Evolutionary conservation across 2,113 vertebrate genomes (phyloP).

Genomic region (Dicaeum eximium): DNA sequence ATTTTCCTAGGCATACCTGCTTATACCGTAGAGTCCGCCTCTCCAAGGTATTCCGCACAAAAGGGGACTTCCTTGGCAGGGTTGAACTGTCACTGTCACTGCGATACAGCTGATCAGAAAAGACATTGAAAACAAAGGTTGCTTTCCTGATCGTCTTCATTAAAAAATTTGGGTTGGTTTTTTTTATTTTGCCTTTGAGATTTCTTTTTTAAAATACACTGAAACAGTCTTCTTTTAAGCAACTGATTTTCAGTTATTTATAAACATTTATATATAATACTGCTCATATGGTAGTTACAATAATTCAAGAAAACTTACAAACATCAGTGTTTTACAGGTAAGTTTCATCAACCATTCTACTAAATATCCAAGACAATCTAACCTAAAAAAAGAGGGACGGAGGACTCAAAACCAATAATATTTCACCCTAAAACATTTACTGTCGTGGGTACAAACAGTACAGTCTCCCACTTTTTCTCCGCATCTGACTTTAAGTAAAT

Average conservation of each 20-base stretch:
- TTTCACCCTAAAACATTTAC: not conserved
- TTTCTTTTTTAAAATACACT: not conserved
- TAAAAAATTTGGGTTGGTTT: not conserved
- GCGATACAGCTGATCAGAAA: slow-evolving; percentile 85
- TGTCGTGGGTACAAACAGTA: not conserved
- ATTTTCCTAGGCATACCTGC: slow-evolving; percentile 75
- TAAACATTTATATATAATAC: not conserved
- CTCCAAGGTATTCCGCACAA: slow-evolving; percentile 93
- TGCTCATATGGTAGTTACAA: not conserved
- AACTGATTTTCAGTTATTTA: not conserved
- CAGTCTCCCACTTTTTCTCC: fast-evolving
- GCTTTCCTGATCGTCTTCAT: not conserved
- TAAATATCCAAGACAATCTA: not conserved
- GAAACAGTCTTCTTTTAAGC: not conserved
- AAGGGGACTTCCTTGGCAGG: slow-evolving; percentile 91
- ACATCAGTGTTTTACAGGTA: not conserved
- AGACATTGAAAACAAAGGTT: not conserved
- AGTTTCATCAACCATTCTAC: not conserved
- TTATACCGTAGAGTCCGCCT: slow-evolving; percentile 91
- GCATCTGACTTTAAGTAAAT: not conserved
- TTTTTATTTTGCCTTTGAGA: not conserved
- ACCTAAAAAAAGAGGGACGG: fast-evolving
- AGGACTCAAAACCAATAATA: not conserved
- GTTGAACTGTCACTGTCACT: slow-evolving; percentile 99
- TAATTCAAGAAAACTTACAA: not conserved